Evolutionary conservation across 2,888 invertebrate genomes (phyloP).

Genomic region (Caenorhabditis zanzibari): DNA sequence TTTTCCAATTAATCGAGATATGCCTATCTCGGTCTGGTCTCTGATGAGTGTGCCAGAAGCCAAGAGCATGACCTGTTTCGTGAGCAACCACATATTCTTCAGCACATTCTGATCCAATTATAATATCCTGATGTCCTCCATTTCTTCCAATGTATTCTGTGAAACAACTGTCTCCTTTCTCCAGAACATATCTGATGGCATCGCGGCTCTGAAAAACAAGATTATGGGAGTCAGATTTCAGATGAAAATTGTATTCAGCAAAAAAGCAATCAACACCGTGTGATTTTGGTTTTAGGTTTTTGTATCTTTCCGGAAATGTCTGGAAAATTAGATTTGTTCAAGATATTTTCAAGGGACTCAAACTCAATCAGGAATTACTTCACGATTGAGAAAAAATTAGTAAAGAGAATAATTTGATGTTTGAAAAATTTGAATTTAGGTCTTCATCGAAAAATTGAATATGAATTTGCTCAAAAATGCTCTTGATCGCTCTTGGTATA

Average conservation of each 20-base stretch:
- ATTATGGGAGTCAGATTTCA: not conserved
- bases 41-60: constrained; percentile 83
- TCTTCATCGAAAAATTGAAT: too few relatives aligned
- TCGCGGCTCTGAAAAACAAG: constrained; percentile 62
- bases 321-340: not conserved
- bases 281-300: constrained; percentile 10
- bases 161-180: constrained; percentile 82
- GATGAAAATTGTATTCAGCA: not conserved
- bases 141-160: constrained; percentile 83
- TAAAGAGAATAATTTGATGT: too few relatives aligned
- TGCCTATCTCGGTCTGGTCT: constrained; percentile 79
- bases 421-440: not conserved
- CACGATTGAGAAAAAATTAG: too few relatives aligned
- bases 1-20: constrained; percentile 79
- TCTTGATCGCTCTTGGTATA: too few relatives aligned
- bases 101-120: constrained; percentile 82
- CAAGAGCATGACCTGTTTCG: constrained; percentile 83
- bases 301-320: not conserved
- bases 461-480: too few relatives aligned
- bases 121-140: constrained; percentile 83
- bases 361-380: too few relatives aligned
- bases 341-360: not conserved
- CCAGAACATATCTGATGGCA: constrained; percentile 81
- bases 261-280: constrained; percentile 13
- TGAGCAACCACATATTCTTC: constrained; percentile 83